Evolutionary conservation across 2,797 vertebrate genomes (phyloP).

Genomic region (Remorina albescens): DNA sequence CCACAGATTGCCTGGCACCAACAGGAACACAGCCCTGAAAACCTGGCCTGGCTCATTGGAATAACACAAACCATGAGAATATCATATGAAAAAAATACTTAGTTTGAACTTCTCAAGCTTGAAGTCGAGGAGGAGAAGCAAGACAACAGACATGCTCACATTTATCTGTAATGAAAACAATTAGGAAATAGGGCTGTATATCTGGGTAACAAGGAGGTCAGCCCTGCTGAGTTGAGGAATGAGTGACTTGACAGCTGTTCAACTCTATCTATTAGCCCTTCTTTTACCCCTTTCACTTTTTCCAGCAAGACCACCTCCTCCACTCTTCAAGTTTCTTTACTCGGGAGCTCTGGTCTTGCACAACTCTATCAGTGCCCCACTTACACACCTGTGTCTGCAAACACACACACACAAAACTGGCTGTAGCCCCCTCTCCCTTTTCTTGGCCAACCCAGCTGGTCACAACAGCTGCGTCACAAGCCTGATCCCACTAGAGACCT

Average conservation of each 20-base stretch:
- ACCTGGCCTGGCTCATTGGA: neutral
- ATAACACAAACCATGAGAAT: conserved; percentile 6
- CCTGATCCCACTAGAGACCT: conserved; percentile 49
- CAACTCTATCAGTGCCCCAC: conserved; percentile 19
- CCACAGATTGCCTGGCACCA: conserved; percentile 64
- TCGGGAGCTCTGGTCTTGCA: conserved; percentile 46
- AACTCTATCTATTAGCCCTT: conserved; percentile 42
- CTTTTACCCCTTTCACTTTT: conserved; percentile 69
- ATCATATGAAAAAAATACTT: neutral
- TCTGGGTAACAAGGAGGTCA: conserved; percentile 62
- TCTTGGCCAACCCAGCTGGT: conserved; percentile 68
- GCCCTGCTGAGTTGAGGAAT: conserved; percentile 36
- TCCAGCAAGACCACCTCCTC: conserved; percentile 39
- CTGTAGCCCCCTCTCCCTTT: conserved; percentile 41
- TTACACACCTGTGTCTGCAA: conserved; percentile 25
- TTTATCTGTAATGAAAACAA: conserved; percentile 53
- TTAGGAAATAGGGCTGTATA: conserved; percentile 55
- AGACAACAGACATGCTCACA: conserved; percentile 22
- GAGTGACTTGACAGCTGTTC: conserved; percentile 72
- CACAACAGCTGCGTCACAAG: conserved; percentile 71
- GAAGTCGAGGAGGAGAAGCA: neutral
- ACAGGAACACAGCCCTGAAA: neutral
- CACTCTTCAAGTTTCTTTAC: conserved; percentile 16
- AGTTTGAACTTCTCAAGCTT: conserved; percentile 1
- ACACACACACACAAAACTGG: neutral